Conservation (phyloP, 2,888 invertebrate species). For the Acrocyrtus sp. region DNA sequence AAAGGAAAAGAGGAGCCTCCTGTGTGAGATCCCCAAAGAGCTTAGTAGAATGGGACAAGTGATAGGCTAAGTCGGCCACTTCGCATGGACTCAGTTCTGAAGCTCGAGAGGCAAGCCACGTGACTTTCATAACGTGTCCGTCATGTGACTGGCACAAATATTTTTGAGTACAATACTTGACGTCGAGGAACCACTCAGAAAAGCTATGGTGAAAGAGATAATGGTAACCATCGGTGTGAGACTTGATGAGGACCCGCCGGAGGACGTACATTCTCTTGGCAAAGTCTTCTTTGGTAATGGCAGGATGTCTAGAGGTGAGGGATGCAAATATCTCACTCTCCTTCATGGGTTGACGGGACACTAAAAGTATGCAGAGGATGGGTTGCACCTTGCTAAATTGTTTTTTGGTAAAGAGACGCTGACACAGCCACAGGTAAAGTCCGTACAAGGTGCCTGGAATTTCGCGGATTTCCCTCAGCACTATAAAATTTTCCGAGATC, state of each 20-base stretch:
- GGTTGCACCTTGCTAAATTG: conserved; percentile 88
- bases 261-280: conserved; percentile 80
- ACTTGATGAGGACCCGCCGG: conserved; percentile 72
- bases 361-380: conserved; percentile 86
- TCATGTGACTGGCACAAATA: conserved; percentile 88
- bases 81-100: conserved; percentile 66
- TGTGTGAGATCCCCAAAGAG: conserved; percentile 56
- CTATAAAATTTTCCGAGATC: conserved; percentile 92
- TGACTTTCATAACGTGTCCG: conserved; percentile 88
- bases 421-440: conserved; percentile 93
- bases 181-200: conserved; percentile 93
- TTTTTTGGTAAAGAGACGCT: conserved; percentile 88
- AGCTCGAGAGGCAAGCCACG: conserved; percentile 75
- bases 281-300: conserved; percentile 83
- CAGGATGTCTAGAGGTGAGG: conserved; percentile 81
- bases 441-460: conserved; percentile 97
- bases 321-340: conserved; percentile 84
- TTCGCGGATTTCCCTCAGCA: conserved; percentile 88
- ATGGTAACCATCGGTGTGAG: conserved; percentile 67
- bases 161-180: conserved; percentile 97
- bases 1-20: conserved; percentile 57
- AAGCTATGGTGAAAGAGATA: conserved; percentile 94
- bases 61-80: conserved; percentile 69
- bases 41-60: conserved; percentile 58
- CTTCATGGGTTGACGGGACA: conserved; percentile 85